phyloP scores from a whole-genome alignment of 2,113 vertebrate genomes.

The Grus americana region DNA sequence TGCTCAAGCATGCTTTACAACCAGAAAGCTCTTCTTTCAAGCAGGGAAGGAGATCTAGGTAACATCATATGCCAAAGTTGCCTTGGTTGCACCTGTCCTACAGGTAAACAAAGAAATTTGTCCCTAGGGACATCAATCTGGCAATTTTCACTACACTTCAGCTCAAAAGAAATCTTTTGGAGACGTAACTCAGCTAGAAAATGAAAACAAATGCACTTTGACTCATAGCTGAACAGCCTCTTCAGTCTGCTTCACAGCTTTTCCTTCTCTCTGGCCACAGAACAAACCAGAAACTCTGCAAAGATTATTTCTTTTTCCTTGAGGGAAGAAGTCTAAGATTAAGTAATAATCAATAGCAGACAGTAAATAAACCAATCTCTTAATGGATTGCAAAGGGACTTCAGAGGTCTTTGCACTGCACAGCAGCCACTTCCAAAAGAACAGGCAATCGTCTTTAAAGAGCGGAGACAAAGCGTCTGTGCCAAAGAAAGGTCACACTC shows the following conservation, averaged over 20 bases:
- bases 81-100: background rate
- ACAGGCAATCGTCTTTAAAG: background rate
- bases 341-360: slow-evolving; percentile 50
- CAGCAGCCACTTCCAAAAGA: background rate
- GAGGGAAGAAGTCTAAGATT: background rate
- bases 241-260: background rate
- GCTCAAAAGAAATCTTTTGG: background rate
- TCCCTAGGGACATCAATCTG: background rate
- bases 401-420: background rate
- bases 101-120: background rate
- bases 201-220: background rate
- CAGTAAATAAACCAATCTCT: slow-evolving; percentile 30
- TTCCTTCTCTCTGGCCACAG: background rate
- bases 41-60: background rate
- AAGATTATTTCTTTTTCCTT: slow-evolving; percentile 4
- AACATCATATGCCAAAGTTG: background rate
- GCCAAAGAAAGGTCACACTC: background rate
- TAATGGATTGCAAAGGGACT: background rate
- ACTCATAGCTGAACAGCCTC: background rate
- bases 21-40: background rate
- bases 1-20: background rate
- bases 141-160: background rate
- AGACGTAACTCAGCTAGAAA: background rate
- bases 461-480: background rate
- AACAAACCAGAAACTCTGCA: background rate